Evolutionary conservation across 2,888 invertebrate genomes (phyloP).

Genomic region (Salticus scenicus): DNA sequence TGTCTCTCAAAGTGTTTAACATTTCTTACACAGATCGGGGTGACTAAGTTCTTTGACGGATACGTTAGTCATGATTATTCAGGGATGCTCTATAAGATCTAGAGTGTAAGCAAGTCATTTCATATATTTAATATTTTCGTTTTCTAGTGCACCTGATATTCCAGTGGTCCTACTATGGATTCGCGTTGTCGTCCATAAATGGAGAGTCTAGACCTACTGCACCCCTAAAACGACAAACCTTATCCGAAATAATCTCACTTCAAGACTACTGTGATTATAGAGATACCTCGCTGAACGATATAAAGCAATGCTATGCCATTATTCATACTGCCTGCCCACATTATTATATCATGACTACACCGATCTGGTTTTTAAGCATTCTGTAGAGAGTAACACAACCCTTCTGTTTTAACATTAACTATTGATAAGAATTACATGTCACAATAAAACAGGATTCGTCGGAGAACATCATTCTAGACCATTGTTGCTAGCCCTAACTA

Average conservation of each 20-base stretch:
- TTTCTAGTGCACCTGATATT: not conserved
- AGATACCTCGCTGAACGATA: not conserved
- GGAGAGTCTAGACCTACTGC: not conserved
- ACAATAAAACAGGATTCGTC: conserved; percentile 1
- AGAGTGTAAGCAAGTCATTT: not conserved
- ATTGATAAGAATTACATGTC: not conserved
- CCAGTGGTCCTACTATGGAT: not conserved
- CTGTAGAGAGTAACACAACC: not conserved
- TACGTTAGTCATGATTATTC: not conserved
- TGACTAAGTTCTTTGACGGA: not conserved
- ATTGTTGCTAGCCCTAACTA: not conserved
- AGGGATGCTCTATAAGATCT: not conserved
- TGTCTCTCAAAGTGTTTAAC: not conserved
- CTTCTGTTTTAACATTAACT: not conserved
- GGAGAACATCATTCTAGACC: conserved; percentile 1
- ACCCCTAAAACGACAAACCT: not conserved
- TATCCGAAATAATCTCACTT: not conserved
- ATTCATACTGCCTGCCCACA: conserved; percentile 17
- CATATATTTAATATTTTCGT: not conserved
- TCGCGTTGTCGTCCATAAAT: not conserved
- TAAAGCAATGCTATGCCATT: conserved; percentile 14
- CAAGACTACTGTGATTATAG: not conserved
- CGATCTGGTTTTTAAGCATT: not conserved
- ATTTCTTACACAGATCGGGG: not conserved
- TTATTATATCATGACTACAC: not conserved